These are phyloP conservation scores for Trypoxylon attenuatum DNA, from an alignment of 2,888 invertebrate genomes.

Conservation along the genomic window DNA sequence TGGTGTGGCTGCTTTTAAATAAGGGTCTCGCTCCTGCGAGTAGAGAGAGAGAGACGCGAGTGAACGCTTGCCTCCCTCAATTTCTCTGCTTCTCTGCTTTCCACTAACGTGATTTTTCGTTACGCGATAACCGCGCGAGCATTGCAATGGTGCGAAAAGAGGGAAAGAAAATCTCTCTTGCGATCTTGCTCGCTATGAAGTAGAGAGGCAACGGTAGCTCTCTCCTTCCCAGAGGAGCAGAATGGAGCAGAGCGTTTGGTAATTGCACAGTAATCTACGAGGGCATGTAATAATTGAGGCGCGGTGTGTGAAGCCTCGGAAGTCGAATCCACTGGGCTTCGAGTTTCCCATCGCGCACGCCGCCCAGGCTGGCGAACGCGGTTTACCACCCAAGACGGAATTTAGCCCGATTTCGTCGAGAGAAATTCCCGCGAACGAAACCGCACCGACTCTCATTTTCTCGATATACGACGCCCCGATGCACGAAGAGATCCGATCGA, in stretches of 20 bases:
- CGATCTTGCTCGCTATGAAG: neutral
- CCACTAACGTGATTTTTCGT: conserved; percentile 45
- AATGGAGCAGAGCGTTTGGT: too few species aligned
- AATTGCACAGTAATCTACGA: conserved; percentile 40
- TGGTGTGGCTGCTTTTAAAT: conserved; percentile 48
- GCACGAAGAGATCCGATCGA: conserved; percentile 46
- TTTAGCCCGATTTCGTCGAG: too few species aligned
- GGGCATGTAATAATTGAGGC: conserved; percentile 32
- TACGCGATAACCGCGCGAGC: conserved; percentile 13
- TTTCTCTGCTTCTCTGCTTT: conserved; percentile 3
- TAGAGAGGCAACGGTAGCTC: too few species aligned
- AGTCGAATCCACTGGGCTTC: conserved; percentile 32
- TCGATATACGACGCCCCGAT: conserved; percentile 26
- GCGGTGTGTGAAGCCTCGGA: conserved; percentile 12
- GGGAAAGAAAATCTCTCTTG: neutral
- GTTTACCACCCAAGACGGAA: conserved; percentile 19
- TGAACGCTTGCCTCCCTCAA: too few species aligned
- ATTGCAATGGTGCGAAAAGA: neutral
- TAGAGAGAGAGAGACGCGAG: too few species aligned
- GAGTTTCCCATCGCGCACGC: conserved; percentile 25
- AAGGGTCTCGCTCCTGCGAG: too few species aligned
- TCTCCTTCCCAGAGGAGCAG: too few species aligned
- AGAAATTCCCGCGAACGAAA: conserved; percentile 42
- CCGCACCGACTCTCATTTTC: conserved; percentile 41
- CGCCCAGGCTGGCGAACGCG: too few species aligned